These are phyloP conservation scores for honey bee (Apis mellifera) DNA, from an alignment of 1,140 invertebrate genomes.

Conservation along the genomic window DNA sequence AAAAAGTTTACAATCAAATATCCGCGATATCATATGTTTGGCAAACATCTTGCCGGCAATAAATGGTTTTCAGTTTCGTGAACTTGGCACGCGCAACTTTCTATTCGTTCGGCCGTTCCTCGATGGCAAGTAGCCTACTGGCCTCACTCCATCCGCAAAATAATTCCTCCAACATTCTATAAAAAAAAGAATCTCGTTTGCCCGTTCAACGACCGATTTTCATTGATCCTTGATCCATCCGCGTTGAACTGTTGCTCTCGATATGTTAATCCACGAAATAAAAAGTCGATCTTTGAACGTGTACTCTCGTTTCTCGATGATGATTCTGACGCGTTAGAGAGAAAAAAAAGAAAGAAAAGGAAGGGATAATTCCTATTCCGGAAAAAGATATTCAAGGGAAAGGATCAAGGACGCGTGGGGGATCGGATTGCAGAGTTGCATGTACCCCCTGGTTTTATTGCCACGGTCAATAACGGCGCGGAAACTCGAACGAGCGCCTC, in stretches of 20 bases:
- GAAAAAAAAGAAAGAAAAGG: no score
- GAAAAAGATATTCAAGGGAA: background rate
- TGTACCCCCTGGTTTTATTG: slow-evolving; percentile 1
- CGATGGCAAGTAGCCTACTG: background rate
- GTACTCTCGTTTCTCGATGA: no score
- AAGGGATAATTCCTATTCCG: no score
- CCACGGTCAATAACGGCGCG: slow-evolving; percentile 28
- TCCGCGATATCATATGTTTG: background rate
- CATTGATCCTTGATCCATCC: no score
- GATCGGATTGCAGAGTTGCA: background rate
- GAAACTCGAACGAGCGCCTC: background rate
- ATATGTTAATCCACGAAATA: no score
- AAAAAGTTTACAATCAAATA: background rate
- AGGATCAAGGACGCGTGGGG: slow-evolving; percentile 7
- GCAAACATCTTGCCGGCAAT: background rate
- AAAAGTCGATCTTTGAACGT: no score
- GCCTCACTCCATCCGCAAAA: no score
- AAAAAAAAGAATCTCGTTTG: no score
- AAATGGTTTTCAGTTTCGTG: background rate
- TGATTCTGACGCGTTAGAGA: no score
- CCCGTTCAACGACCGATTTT: no score
- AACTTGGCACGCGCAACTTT: background rate
- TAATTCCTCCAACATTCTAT: no score
- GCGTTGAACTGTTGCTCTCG: no score
- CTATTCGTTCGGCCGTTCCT: background rate